Conservation (phyloP, 2,888 invertebrate species). For the Serrognathus titanus region DNA sequence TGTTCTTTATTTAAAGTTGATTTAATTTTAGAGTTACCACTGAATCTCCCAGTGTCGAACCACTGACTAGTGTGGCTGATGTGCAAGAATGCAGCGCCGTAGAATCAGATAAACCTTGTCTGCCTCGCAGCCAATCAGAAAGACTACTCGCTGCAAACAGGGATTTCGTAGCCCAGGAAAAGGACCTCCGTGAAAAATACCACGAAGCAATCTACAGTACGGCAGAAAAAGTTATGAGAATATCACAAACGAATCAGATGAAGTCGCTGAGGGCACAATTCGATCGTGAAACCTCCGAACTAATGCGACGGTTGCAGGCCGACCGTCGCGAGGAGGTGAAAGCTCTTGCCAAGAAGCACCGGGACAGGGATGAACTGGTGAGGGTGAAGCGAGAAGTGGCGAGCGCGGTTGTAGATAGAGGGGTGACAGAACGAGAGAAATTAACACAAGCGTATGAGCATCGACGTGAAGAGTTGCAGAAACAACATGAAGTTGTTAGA, state of each 20-base stretch:
- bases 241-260: constrained; percentile 76
- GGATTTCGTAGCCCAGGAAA: constrained; percentile 68
- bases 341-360: constrained; percentile 78
- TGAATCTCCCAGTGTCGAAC: constrained; percentile 47
- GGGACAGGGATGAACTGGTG: constrained; percentile 87
- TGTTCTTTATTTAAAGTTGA: not conserved
- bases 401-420: constrained; percentile 78
- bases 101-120: constrained; percentile 51
- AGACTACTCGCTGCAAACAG: constrained; percentile 60
- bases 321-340: constrained; percentile 86
- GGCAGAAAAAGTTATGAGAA: constrained; percentile 76
- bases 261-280: constrained; percentile 69
- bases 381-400: constrained; percentile 83
- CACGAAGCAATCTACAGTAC: constrained; percentile 73
- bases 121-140: constrained; percentile 63
- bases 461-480: constrained; percentile 70
- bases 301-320: constrained; percentile 78
- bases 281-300: constrained; percentile 68
- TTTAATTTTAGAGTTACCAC: constrained; percentile 42
- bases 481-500: constrained; percentile 74
- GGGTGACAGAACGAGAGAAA: constrained; percentile 83
- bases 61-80: constrained; percentile 44
- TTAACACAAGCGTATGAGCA: constrained; percentile 74
- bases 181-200: constrained; percentile 78
- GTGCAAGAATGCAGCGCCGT: constrained; percentile 45